phyloP scores from a whole-genome alignment of 2,797 vertebrate species.

The Falco berigora region DNA sequence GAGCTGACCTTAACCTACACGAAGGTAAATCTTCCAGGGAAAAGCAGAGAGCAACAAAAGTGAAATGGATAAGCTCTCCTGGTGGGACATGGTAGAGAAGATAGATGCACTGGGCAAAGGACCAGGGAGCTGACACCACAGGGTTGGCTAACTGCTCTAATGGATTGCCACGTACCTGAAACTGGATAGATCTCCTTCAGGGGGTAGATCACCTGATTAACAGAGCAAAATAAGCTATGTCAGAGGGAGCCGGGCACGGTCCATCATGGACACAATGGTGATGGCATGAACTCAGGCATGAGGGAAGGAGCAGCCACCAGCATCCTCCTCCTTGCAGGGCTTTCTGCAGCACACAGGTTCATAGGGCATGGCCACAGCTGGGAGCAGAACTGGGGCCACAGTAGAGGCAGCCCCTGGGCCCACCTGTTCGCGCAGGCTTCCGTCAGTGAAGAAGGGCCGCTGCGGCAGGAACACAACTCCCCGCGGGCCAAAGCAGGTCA shows the following conservation, averaged over 20 bases:
- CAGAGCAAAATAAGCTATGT: not conserved
- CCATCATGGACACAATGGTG: fast-evolving
- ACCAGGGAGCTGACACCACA: not conserved
- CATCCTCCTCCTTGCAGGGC: not conserved
- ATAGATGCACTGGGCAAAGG: not conserved
- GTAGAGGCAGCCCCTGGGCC: not conserved
- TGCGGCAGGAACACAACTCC: constrained; percentile 94
- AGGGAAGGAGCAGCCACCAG: not conserved
- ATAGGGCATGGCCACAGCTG: not conserved
- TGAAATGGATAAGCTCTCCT: not conserved
- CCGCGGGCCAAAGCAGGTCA: constrained; percentile 87
- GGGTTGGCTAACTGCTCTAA: not conserved
- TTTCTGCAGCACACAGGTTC: not conserved
- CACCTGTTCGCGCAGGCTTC: constrained; percentile 94
- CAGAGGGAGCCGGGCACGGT: not conserved
- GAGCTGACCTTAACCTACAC: not conserved
- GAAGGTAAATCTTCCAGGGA: not conserved
- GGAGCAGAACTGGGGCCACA: not conserved
- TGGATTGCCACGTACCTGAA: constrained; percentile 77
- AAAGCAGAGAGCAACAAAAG: not conserved
- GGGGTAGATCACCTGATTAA: constrained; percentile 91
- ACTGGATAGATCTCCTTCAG: constrained; percentile 91
- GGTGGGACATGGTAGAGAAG: not conserved
- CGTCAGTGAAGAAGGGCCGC: constrained; percentile 92
- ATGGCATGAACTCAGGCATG: not conserved